Conservation (phyloP, 2,113 vertebrate genomes). For the Otolemur garnettii region DNA sequence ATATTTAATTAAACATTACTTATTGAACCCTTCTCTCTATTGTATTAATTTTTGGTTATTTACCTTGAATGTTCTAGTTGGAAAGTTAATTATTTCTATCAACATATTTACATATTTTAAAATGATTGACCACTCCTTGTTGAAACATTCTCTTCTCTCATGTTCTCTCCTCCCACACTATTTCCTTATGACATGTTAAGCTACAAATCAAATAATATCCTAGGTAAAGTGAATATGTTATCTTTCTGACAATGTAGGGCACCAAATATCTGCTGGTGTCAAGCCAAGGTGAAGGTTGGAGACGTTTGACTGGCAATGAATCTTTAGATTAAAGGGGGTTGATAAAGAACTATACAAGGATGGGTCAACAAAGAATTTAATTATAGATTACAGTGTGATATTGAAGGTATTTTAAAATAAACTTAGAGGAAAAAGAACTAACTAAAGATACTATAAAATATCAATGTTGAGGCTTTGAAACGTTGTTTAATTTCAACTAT, state of each 20-base stretch:
- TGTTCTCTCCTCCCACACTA: not conserved
- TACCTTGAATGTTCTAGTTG: not conserved
- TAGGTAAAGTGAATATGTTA: constrained; percentile 16
- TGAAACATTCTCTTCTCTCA: not conserved
- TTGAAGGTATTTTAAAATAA: not conserved
- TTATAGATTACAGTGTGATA: constrained; percentile 24
- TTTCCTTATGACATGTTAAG: not conserved
- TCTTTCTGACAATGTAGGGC: not conserved
- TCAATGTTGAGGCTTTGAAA: not conserved
- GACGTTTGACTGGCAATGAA: not conserved
- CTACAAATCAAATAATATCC: not conserved
- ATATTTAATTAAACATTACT: not conserved
- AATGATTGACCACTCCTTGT: not conserved
- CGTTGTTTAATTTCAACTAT: not conserved
- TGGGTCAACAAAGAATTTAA: not conserved
- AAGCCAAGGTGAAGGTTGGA: not conserved
- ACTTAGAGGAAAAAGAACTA: not conserved
- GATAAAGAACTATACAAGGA: not conserved
- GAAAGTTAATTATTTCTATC: not conserved
- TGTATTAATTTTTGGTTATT: not conserved
- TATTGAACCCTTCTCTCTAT: not conserved
- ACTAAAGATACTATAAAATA: constrained; percentile 9
- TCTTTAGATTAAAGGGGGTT: not conserved
- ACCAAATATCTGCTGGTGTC: not conserved
- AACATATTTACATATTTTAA: not conserved